phyloP scores from a whole-genome alignment of 2,797 vertebrate genomes.

The Pyrocephalus nanus region DNA sequence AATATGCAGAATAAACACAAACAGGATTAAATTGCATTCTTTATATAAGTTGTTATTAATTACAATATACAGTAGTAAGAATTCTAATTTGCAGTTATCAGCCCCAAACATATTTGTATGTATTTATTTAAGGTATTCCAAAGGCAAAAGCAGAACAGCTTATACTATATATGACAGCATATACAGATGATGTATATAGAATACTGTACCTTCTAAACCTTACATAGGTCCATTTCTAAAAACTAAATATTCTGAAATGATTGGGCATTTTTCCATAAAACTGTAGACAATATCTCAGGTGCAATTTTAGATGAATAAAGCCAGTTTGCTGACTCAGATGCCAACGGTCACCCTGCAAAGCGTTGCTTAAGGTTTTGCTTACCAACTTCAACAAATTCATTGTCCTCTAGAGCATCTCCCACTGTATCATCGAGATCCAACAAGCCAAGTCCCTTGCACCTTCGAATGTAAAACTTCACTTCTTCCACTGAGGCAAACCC shows the following conservation, averaged over 20 bases:
- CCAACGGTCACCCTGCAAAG: rapidly evolving
- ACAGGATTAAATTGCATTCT: not conserved
- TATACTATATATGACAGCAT: not conserved
- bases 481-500: slow-evolving; percentile 84
- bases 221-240: not conserved
- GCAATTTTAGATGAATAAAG: not conserved
- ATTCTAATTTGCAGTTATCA: not conserved
- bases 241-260: not conserved
- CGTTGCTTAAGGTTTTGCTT: slow-evolving; percentile 52
- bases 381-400: slow-evolving; percentile 97
- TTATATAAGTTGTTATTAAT: not conserved
- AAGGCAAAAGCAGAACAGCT: not conserved
- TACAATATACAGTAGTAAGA: not conserved
- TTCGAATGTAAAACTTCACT: slow-evolving; percentile 82
- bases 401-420: slow-evolving; percentile 92
- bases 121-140: not conserved
- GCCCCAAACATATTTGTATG: not conserved
- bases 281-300: rapidly evolving
- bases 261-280: not conserved
- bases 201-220: not conserved
- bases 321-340: not conserved
- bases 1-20: not conserved
- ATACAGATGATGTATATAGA: not conserved
- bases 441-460: slow-evolving; percentile 91
- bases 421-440: slow-evolving; percentile 89